phyloP scores from a whole-genome alignment of 2,797 vertebrate genomes.

The Acipenser transmontanus region DNA sequence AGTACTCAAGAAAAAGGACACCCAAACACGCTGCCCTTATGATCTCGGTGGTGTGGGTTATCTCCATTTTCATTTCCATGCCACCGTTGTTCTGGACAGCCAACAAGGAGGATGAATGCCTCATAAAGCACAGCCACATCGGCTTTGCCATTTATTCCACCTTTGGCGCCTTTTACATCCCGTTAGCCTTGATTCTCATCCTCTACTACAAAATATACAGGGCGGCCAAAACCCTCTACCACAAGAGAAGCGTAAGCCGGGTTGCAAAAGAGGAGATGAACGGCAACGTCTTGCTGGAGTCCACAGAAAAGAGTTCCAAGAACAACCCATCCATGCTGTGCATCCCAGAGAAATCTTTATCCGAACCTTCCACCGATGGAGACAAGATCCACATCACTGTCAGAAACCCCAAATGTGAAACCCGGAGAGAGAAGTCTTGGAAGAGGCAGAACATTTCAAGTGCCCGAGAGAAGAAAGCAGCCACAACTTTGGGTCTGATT shows the following conservation, averaged over 20 bases:
- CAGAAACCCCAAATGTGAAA: constrained; percentile 63
- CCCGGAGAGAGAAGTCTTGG: constrained; percentile 69
- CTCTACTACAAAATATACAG: constrained; percentile 97
- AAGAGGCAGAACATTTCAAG: constrained; percentile 84
- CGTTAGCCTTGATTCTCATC: constrained; percentile 84
- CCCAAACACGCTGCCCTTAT: constrained; percentile 78
- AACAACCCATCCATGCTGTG: constrained; percentile 64
- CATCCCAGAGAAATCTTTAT: constrained; percentile 74
- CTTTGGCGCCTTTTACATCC: constrained; percentile 95
- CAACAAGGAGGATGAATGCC: constrained; percentile 73
- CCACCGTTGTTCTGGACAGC: constrained; percentile 84
- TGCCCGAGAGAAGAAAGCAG: constrained; percentile 83
- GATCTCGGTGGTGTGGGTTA: constrained; percentile 86
- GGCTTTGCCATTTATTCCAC: constrained; percentile 88
- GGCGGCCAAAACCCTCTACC: constrained; percentile 86
- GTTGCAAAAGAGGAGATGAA: constrained; percentile 79
- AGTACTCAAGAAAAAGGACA: constrained; percentile 88
- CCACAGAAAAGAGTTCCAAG: constrained; percentile 62
- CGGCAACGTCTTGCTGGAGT: constrained; percentile 75
- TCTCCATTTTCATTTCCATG: constrained; percentile 89
- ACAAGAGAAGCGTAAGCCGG: constrained; percentile 80
- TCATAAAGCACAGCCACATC: constrained; percentile 88
- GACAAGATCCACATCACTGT: constrained; percentile 60
- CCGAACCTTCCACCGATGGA: constrained; percentile 79
- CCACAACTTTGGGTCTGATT: constrained; percentile 87